These are phyloP conservation scores for Anguilla japonica DNA, from an alignment of 2,113 vertebrate species.

Conservation along the genomic window DNA sequence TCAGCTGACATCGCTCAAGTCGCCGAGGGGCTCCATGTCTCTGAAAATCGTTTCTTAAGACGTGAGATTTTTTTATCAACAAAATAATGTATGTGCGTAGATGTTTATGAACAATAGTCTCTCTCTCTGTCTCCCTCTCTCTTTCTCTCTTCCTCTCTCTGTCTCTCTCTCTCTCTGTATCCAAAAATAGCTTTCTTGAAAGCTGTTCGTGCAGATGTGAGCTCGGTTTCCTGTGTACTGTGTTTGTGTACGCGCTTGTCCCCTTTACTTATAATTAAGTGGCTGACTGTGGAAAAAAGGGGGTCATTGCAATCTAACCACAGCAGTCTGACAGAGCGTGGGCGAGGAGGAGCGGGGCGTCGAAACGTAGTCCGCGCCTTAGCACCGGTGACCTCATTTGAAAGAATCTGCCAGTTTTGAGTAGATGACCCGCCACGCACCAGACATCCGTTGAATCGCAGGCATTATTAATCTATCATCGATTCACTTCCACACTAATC, in stretches of 20 bases:
- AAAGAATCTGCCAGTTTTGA: not conserved
- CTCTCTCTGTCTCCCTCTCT: too few relatives aligned
- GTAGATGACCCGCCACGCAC: not conserved
- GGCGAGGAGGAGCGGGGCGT: not conserved
- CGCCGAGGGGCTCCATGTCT: too few relatives aligned
- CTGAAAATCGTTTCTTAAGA: too few relatives aligned
- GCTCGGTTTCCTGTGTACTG: not conserved
- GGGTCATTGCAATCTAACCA: not conserved
- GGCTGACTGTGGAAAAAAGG: not conserved
- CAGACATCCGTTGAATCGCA: not conserved
- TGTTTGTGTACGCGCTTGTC: not conserved
- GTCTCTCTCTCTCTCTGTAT: too few relatives aligned
- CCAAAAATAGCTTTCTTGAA: not conserved
- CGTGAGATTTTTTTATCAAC: too few relatives aligned
- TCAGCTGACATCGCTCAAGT: too few relatives aligned
- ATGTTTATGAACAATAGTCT: too few relatives aligned
- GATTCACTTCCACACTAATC: not conserved
- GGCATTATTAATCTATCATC: conserved; percentile 1
- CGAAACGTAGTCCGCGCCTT: not conserved
- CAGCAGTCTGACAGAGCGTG: not conserved
- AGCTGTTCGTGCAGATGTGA: not conserved
- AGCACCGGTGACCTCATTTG: not conserved
- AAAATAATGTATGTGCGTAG: too few relatives aligned
- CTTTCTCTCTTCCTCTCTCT: too few relatives aligned
- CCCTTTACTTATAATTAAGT: not conserved